Percentiles rank a stretch among this genome's conserved stretches.
Evolutionary conservation across 2,888 invertebrate species (phyloP).

Genomic region (Anodontia alba): DNA sequence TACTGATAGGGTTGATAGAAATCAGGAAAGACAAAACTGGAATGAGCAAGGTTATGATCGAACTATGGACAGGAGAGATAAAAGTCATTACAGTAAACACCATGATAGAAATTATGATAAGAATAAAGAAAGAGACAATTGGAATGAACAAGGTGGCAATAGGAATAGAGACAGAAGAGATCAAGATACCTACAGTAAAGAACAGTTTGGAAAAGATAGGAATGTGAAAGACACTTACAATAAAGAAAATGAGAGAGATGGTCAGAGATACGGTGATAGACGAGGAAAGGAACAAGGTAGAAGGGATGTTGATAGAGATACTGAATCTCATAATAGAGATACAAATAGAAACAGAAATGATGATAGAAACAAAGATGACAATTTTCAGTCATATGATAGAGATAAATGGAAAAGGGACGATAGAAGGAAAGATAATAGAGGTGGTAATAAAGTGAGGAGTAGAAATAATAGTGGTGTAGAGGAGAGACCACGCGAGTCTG

Average conservation of each 20-base stretch:
- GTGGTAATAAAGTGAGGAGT: slow-evolving; percentile 20
- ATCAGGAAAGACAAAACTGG: background rate
- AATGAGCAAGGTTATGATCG: background rate
- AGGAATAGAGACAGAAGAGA: slow-evolving; percentile 32
- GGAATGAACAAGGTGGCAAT: background rate
- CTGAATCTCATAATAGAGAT: slow-evolving; percentile 2
- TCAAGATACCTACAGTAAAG: slow-evolving; percentile 21
- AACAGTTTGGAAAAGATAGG: slow-evolving; percentile 21
- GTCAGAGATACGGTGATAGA: slow-evolving; percentile 34
- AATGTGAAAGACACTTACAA: slow-evolving; percentile 36
- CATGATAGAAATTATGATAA: background rate
- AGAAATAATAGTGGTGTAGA: slow-evolving; percentile 6
- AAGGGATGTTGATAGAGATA: background rate
- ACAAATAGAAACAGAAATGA: background rate
- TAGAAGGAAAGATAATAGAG: slow-evolving; percentile 23
- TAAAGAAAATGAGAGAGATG: slow-evolving; percentile 30
- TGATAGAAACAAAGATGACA: slow-evolving; percentile 3
- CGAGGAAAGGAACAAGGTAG: slow-evolving; percentile 12
- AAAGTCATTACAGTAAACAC: background rate
- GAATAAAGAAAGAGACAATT: slow-evolving; percentile 16
- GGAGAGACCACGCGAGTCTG: slow-evolving; percentile 15
- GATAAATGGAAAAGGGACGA: slow-evolving; percentile 28
- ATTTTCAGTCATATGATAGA: background rate
- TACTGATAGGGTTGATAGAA: background rate
- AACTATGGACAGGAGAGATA: background rate